Evolutionary conservation across 2,797 vertebrate genomes (phyloP).

Genomic region (Loriculus beryllinus): DNA sequence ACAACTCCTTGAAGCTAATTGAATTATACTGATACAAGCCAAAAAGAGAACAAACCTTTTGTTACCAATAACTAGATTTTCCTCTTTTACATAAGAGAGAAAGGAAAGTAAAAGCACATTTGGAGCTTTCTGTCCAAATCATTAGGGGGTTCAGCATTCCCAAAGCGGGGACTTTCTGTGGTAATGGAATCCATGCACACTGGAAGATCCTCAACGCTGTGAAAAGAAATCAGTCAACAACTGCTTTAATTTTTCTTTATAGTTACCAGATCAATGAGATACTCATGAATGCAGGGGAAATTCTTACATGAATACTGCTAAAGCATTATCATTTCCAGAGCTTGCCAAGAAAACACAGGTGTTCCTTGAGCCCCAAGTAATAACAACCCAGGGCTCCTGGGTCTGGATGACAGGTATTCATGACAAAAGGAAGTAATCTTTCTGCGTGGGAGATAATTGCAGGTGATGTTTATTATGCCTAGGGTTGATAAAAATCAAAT

Average conservation of each 20-base stretch:
- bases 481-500: constrained; percentile 36
- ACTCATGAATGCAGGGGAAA: neutral
- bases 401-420: neutral
- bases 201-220: neutral
- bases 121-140: neutral
- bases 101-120: neutral
- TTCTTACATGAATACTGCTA: neutral
- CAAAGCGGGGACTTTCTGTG: neutral
- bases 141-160: neutral
- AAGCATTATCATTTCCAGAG: neutral
- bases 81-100: neutral
- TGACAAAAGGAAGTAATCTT: constrained; percentile 25
- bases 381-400: neutral
- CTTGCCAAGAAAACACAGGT: constrained; percentile 29
- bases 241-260: neutral
- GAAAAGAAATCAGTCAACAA: neutral
- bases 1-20: neutral
- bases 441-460: constrained; percentile 24
- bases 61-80: neutral
- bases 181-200: neutral
- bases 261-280: neutral
- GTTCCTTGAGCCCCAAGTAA: neutral
- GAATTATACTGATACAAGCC: neutral
- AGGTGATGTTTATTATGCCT: constrained; percentile 10
- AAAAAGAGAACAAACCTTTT: neutral